phyloP scores from a whole-genome alignment of 2,113 vertebrate species.

The Stigmatopora argus region DNA sequence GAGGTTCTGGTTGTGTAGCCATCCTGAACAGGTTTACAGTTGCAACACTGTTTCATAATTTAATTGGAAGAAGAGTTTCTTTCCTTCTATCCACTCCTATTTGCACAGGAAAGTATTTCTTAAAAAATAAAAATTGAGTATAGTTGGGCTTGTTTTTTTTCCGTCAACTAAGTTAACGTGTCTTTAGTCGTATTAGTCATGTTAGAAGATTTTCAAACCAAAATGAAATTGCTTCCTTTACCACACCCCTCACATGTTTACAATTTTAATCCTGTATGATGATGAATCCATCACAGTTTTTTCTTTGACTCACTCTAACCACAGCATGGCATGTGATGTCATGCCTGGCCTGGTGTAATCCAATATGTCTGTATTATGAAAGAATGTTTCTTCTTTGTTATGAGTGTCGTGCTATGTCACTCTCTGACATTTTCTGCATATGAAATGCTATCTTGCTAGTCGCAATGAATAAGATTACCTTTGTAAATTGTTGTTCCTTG shows the following conservation, averaged over 20 bases:
- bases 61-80: constrained; percentile 74
- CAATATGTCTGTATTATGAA: not conserved
- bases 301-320: not conserved
- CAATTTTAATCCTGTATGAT: constrained; percentile 18
- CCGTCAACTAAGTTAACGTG: not conserved
- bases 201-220: constrained; percentile 26
- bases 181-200: constrained; percentile 15
- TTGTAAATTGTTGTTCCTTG: not conserved
- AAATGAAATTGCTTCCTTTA: constrained; percentile 18
- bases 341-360: not conserved
- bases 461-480: not conserved
- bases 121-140: constrained; percentile 4
- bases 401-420: not conserved
- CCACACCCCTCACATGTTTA: constrained; percentile 41
- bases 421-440: not conserved
- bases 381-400: not conserved
- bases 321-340: not conserved
- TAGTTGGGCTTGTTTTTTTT: not conserved
- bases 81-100: constrained; percentile 42
- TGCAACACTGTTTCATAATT: constrained; percentile 76
- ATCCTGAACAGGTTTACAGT: constrained; percentile 71
- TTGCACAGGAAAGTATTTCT: constrained; percentile 14
- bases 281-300: constrained; percentile 17
- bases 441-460: not conserved
- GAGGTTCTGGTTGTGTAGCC: constrained; percentile 54